Conservation (phyloP, 2,797 vertebrate species). For the Enteromius mattozi region DNA sequence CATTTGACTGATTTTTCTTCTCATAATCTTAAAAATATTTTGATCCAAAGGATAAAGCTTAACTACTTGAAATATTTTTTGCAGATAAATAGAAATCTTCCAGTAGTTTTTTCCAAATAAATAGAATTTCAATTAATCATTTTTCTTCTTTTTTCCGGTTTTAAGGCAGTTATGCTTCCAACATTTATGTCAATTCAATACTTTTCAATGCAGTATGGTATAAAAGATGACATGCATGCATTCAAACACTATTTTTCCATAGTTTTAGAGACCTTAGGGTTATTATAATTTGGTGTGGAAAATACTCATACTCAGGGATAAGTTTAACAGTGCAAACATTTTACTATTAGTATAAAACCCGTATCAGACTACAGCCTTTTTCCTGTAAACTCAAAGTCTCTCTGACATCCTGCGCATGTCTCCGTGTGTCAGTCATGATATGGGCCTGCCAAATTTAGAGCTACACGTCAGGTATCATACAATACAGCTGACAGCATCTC, state of each 20-base stretch:
- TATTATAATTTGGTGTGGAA: background rate
- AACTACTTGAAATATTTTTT: background rate
- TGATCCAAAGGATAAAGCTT: background rate
- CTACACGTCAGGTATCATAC: background rate
- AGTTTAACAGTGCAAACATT: background rate
- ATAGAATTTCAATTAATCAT: background rate
- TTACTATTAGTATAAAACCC: background rate
- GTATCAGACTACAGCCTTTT: background rate
- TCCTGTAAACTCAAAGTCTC: background rate
- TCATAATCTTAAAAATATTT: background rate
- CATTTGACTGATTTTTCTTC: background rate
- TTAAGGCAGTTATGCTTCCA: too few relatives aligned
- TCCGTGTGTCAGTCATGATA: background rate
- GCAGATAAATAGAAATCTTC: background rate
- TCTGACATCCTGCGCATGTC: background rate
- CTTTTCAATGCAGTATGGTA: too few relatives aligned
- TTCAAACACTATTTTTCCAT: too few relatives aligned
- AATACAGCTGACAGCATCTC: background rate
- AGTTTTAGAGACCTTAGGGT: background rate
- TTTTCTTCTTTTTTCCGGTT: background rate
- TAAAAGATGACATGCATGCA: too few relatives aligned
- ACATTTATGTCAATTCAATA: too few relatives aligned
- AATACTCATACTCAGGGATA: background rate
- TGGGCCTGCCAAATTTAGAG: constrained; percentile 3
- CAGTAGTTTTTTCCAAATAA: background rate